phyloP scores from a whole-genome alignment of 1,140 invertebrate species.

The Lordiphosa clarofinis region DNA sequence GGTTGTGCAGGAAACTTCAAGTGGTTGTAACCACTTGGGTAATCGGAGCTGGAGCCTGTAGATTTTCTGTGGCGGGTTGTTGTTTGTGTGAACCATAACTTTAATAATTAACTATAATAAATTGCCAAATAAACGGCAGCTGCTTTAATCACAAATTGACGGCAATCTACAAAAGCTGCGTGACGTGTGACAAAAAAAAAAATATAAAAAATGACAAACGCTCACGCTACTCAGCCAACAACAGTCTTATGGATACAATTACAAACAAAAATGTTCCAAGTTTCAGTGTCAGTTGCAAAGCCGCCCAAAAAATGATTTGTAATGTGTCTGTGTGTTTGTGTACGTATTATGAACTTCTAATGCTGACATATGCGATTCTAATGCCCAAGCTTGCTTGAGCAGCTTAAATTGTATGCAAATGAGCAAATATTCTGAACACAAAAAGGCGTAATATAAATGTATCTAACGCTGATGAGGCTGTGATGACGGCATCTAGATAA shows the following conservation, averaged over 20 bases:
- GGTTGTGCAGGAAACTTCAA: conserved; percentile 1
- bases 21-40: not conserved
- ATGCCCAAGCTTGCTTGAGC: conserved; percentile 12
- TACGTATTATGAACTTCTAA: conserved; percentile 30
- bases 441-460: conserved; percentile 9
- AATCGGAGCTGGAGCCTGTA: not conserved
- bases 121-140: conserved; percentile 48
- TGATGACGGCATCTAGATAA: conserved; percentile 41
- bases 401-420: conserved; percentile 9
- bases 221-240: conserved; percentile 33
- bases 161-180: conserved; percentile 22
- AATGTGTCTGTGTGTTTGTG: conserved; percentile 1
- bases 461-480: conserved; percentile 1
- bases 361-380: conserved; percentile 57
- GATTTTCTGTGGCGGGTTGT: not conserved
- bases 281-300: conserved; percentile 26
- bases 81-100: too few relatives aligned
- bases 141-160: conserved; percentile 21
- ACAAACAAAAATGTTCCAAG: conserved; percentile 3
- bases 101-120: conserved; percentile 46
- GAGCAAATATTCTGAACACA: conserved; percentile 1
- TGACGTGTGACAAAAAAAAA: conserved; percentile 14
- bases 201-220: conserved; percentile 20
- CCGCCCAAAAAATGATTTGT: conserved; percentile 29
- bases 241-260: conserved; percentile 20